Percentiles rank a stretch among this genome's conserved stretches.
Conservation (phyloP, 1,140 invertebrate species). For the Lepidurus packardi region DNA sequence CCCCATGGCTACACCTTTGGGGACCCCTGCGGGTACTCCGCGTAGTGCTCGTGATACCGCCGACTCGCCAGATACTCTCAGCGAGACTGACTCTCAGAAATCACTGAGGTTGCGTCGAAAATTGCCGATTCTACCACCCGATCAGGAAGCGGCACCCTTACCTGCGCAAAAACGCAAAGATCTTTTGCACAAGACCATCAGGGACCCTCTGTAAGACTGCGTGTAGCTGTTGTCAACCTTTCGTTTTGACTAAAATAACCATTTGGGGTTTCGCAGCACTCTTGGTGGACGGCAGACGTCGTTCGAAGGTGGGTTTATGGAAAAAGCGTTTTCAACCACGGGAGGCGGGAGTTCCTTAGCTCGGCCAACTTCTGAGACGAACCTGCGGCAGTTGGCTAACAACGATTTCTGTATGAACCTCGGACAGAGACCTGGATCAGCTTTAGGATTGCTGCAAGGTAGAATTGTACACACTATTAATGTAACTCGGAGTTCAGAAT, state of each 20-base stretch:
- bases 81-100: constrained; percentile 51
- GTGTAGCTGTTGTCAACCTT: not conserved
- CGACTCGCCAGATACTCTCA: constrained; percentile 52
- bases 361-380: constrained; percentile 50
- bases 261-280: not conserved
- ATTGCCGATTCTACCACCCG: constrained; percentile 53
- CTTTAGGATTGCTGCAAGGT: constrained; percentile 49
- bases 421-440: constrained; percentile 47
- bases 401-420: constrained; percentile 42
- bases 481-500: not conserved
- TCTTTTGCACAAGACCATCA: not conserved
- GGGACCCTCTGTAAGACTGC: not conserved
- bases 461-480: constrained; percentile 31
- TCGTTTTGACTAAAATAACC: not conserved
- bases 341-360: constrained; percentile 43
- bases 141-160: constrained; percentile 52
- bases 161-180: constrained; percentile 43
- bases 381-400: constrained; percentile 45
- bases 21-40: constrained; percentile 47
- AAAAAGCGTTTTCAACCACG: constrained; percentile 36
- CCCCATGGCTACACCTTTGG: constrained; percentile 44
- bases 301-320: constrained; percentile 43
- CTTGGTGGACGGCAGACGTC: constrained; percentile 46
- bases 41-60: constrained; percentile 42
- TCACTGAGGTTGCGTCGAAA: constrained; percentile 52